Conservation (phyloP, 2,797 vertebrate species). For the Enteromius radiatus region DNA sequence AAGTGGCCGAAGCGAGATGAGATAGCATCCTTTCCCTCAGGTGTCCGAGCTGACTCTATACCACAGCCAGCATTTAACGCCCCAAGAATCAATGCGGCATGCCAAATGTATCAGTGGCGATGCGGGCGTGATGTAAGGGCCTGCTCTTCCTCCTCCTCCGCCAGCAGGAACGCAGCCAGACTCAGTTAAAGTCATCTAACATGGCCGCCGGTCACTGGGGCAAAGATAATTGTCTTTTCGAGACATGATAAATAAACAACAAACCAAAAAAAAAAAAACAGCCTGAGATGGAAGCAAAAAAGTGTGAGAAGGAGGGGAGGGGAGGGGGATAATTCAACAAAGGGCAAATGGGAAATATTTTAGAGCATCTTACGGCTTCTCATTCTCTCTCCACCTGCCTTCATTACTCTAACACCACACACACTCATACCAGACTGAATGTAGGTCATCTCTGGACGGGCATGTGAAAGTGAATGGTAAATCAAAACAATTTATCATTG, state of each 20-base stretch:
- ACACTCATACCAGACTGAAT: slow-evolving; percentile 61
- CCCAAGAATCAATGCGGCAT: slow-evolving; percentile 7
- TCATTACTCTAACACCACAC: slow-evolving; percentile 26
- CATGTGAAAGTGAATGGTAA: slow-evolving; percentile 75
- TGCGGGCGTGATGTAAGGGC: slow-evolving; percentile 34
- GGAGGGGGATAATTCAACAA: slow-evolving; percentile 29
- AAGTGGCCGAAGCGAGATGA: neutral
- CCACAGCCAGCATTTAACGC: slow-evolving; percentile 30
- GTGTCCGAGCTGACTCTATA: slow-evolving; percentile 37
- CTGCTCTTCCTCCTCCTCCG: slow-evolving; percentile 1
- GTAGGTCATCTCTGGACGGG: slow-evolving; percentile 76
- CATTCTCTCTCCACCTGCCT: slow-evolving; percentile 48
- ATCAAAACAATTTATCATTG: slow-evolving; percentile 75
- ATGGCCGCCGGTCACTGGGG: slow-evolving; percentile 40
- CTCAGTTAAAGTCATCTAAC: slow-evolving; percentile 36
- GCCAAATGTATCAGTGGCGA: slow-evolving; percentile 38
- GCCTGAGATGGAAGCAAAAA: slow-evolving; percentile 12
- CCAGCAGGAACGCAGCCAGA: slow-evolving; percentile 39
- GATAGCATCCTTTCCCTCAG: slow-evolving; percentile 12
- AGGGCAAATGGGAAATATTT: slow-evolving; percentile 43
- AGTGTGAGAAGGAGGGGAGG: slow-evolving; percentile 23
- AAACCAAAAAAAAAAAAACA: slow-evolving; percentile 29
- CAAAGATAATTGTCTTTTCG: slow-evolving; percentile 52
- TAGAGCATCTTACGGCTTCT: slow-evolving; percentile 47
- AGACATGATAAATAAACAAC: slow-evolving; percentile 44